Evolutionary conservation across 2,113 vertebrate genomes (phyloP).

Genomic region (Callionymus lyra): DNA sequence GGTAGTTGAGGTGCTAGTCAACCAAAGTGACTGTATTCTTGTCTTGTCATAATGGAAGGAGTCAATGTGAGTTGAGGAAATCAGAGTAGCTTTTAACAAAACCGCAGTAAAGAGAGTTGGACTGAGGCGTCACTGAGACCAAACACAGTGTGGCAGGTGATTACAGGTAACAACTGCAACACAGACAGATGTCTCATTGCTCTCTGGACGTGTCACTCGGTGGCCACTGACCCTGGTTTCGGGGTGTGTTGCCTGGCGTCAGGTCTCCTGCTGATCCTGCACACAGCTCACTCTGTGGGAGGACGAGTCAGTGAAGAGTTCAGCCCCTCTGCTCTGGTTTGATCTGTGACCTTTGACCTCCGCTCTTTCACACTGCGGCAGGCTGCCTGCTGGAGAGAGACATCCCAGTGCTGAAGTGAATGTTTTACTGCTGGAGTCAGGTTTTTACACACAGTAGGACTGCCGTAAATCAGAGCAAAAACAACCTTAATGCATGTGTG

Average conservation of each 20-base stretch:
- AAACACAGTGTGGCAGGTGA: too few relatives aligned
- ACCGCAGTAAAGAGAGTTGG: too few relatives aligned
- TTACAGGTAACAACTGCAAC: too few relatives aligned
- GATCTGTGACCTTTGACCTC: constrained; percentile 55
- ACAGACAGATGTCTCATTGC: constrained; percentile 38
- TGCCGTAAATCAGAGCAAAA: not conserved
- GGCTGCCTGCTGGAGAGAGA: constrained; percentile 44
- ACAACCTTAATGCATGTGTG: too few relatives aligned
- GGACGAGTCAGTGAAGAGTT: constrained; percentile 36
- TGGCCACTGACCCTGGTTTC: constrained; percentile 38
- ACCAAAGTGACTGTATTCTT: too few relatives aligned
- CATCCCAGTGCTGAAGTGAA: constrained; percentile 34
- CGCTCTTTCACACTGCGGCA: constrained; percentile 35
- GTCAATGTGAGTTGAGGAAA: too few relatives aligned
- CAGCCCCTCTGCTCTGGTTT: constrained; percentile 50
- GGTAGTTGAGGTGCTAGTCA: too few relatives aligned
- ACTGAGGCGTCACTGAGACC: too few relatives aligned
- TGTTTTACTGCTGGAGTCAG: too few relatives aligned
- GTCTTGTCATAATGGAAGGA: too few relatives aligned
- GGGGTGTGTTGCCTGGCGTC: constrained; percentile 32
- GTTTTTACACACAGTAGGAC: too few relatives aligned
- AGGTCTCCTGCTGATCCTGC: constrained; percentile 28
- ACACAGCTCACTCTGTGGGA: constrained; percentile 21
- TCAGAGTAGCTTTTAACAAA: too few relatives aligned
- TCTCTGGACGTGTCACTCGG: constrained; percentile 47